Base-by-base conservation (phyloP, 2,113 vertebrate genomes). In the Drymodes brunneopygia region DNA sequence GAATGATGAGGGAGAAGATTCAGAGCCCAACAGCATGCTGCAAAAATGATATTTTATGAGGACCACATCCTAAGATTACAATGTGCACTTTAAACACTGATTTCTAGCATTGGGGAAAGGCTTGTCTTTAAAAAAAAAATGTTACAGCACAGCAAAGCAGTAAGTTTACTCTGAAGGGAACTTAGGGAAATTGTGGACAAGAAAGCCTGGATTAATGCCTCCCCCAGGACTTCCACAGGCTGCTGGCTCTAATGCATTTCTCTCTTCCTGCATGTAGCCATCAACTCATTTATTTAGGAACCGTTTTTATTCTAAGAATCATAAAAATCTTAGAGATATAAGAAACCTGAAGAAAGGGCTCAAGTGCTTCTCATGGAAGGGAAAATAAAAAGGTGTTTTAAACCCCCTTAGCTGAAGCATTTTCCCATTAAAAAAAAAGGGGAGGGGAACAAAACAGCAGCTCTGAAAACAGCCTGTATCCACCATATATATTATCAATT, bases 401-500 rank as follows among this genome's bases (percentile, higher is more conserved):
- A 31, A 35, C 20, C 11, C 31, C 69, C 29, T 48, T 61, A 44
- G 54, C 45, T 83, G 54, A 83, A 72, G 58, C 54, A 91, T 86
- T 88, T 92, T 83, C 65, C 86, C 79, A 91, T 88, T 67, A 70
- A 60, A 88, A 82, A 67, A 14, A 1, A 14, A 35, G 4, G 9
- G 2, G 4, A 8, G 2, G 33, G 20, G 6, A 38, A 94, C 23
- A 92, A 94, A 90, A 50, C 56, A 92, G 64, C 54, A 90, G 72
- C 82, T 83, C 67, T 82, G 85, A 47, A 94, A 92, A 70, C 40
- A 94, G 70, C 47, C 60, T 80, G 81, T 78, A 75, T 78, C 61
- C 82, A 90, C 90, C 86, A 60, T 84, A 93, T 93, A 95, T 88
- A 93, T 92, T 78, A 95, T 78, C 82, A 81, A 22, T 96, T 95